These are phyloP conservation scores for Saimiri boliviensis DNA, from an alignment of 2,113 vertebrate genomes.

Conservation along the genomic window DNA sequence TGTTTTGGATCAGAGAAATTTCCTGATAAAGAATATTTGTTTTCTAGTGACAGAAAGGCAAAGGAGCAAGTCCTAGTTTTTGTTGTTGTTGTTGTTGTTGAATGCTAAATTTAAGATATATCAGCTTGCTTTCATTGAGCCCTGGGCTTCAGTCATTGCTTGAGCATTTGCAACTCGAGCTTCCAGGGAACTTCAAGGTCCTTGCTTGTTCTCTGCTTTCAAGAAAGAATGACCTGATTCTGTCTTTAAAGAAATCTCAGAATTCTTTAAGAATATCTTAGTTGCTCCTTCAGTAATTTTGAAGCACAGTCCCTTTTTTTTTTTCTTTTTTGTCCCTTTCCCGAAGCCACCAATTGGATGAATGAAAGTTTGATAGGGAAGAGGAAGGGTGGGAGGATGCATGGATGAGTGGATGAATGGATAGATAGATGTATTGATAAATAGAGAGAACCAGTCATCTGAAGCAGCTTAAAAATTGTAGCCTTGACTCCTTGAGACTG, in stretches of 20 bases:
- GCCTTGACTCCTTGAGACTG: constrained; percentile 21
- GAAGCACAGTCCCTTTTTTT: constrained; percentile 26
- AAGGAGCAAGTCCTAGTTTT: not conserved
- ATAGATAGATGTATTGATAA: not conserved
- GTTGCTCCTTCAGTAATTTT: not conserved
- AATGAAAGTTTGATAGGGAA: not conserved
- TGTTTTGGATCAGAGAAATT: constrained; percentile 4
- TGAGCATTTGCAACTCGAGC: not conserved
- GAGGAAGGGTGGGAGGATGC: too few species aligned
- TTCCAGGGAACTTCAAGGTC: not conserved
- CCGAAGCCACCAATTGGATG: not conserved
- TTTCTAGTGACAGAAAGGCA: constrained; percentile 16
- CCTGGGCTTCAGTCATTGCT: not conserved
- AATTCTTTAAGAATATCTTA: constrained; percentile 13
- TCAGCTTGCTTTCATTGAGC: not conserved
- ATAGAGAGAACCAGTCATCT: not conserved
- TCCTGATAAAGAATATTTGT: not conserved
- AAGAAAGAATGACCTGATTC: not conserved
- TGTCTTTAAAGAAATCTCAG: constrained; percentile 24
- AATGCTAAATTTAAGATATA: not conserved
- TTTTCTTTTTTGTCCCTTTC: not conserved
- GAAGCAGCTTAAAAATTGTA: constrained; percentile 8
- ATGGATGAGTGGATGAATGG: not conserved
- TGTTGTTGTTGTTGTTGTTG: not conserved
- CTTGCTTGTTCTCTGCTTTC: not conserved